Evolutionary conservation across 2,888 invertebrate genomes (phyloP), one percentile per base, ranked within the genome.

Genomic region (Strigamia crassipes): DNA sequence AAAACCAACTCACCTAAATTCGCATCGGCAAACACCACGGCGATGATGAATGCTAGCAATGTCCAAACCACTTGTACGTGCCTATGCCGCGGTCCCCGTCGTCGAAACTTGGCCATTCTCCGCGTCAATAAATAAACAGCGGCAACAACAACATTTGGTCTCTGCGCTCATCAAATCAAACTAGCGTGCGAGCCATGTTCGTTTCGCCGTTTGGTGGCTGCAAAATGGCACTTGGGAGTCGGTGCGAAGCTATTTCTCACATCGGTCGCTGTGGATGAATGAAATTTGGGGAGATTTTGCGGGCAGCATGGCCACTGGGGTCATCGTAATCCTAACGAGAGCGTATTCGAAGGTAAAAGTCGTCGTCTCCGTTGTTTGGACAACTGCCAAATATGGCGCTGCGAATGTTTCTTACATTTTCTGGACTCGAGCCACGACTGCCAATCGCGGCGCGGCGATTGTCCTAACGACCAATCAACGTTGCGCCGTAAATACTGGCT

Each of bases 41-140:
- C 23, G n/a, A 21, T 41, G 42, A 78, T n/a, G 8, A 73, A 80
- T 10, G 66, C 23, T 56, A 38, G 61, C 27, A 83, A 31, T 61
- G 18, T 56, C 77, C 80, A 78, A 46, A 80, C 80, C 46, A 80
- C 46, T 42, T 80, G 80, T 42, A 18, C 27, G 42, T 51, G 10
- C 51, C 80, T 42, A 51, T 51, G 80, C 6, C 80, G 80, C 10
- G 80, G 51, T 42, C 80, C 46, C 46, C 80, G 0, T 42, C 80
- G 80, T 31, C 80, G 80, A 80, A 80, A 80, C 46, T 80, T 80
- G 46, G 80, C 56, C 80, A 80, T 80, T 78, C 78, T 73, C 73
- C 31, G 31, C 78, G 13, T 78, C 41, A 78, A 78, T 42, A 78
- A 42, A 78, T 78, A 42, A 78, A 41, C 78, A 77, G 77, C 77